Conservation (phyloP, 2,888 invertebrate species). For the Heteropelma amictum region DNA sequence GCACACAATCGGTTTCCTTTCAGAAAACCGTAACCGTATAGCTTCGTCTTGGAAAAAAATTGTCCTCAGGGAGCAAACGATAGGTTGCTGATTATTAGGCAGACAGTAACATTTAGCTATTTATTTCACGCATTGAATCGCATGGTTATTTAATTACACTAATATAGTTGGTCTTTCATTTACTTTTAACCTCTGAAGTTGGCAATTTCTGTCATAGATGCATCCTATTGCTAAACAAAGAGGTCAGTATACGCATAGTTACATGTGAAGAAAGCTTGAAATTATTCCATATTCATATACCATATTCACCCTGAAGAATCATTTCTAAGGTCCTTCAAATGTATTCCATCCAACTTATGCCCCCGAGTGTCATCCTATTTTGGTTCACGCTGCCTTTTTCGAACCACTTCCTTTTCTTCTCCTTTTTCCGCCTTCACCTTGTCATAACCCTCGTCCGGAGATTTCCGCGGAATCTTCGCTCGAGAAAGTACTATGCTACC, state of each 20-base stretch:
- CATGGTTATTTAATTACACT: constrained; percentile 26
- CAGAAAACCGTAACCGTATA: constrained; percentile 20
- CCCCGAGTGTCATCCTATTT: constrained; percentile 48
- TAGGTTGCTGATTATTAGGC: constrained; percentile 47
- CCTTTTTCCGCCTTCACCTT: constrained; percentile 31
- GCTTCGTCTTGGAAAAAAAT: constrained; percentile 1
- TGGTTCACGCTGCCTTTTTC: constrained; percentile 49
- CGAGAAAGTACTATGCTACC: constrained; percentile 57
- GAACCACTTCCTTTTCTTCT: constrained; percentile 45
- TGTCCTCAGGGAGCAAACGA: constrained; percentile 24
- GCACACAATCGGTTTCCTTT: constrained; percentile 53
- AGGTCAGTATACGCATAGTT: not conserved
- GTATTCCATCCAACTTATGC: constrained; percentile 42
- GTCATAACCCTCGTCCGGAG: constrained; percentile 33
- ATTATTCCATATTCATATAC: not conserved
- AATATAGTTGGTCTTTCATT: constrained; percentile 27
- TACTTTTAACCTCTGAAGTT: constrained; percentile 38
- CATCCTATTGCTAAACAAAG: not conserved
- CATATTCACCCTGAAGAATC: constrained; percentile 15
- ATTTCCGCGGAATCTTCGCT: constrained; percentile 31
- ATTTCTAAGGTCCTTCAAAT: constrained; percentile 46
- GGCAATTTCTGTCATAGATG: constrained; percentile 9
- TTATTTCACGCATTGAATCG: constrained; percentile 53
- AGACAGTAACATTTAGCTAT: constrained; percentile 3
- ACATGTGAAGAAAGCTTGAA: not conserved